phyloP scores from a whole-genome alignment of 1,140 invertebrate species.

The Pantala flavescens region DNA sequence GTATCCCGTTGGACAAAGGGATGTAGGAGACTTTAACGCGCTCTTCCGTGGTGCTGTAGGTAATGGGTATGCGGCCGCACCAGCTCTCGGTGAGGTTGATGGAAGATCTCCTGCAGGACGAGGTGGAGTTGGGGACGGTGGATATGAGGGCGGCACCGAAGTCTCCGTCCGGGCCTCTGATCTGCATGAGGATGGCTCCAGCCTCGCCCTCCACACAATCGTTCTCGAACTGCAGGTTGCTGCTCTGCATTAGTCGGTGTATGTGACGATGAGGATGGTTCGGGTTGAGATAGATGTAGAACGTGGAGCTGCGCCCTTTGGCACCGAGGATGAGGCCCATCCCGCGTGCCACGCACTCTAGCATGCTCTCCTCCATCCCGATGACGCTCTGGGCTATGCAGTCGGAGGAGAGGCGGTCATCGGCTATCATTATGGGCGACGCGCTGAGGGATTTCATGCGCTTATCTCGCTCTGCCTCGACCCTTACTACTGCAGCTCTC shows the following conservation, averaged over 20 bases:
- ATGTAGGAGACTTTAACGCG: neutral
- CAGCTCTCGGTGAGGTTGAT: neutral
- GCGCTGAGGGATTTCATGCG: conserved; percentile 31
- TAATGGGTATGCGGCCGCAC: conserved; percentile 11
- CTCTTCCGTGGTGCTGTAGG: neutral
- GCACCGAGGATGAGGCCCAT: conserved; percentile 44
- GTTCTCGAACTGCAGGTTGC: neutral
- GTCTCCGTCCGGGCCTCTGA: conserved; percentile 14
- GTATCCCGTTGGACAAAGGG: neutral
- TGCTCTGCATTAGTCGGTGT: neutral
- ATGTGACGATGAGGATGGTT: neutral
- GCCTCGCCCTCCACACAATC: neutral
- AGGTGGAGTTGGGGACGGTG: neutral
- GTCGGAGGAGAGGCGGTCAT: conserved; percentile 26
- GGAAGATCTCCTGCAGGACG: neutral
- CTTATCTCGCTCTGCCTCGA: conserved; percentile 13
- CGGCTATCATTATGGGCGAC: conserved; percentile 27
- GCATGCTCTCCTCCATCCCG: neutral
- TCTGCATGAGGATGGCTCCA: neutral
- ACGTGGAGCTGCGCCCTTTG: conserved; percentile 37
- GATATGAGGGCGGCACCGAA: neutral
- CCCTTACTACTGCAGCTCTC: conserved; percentile 31
- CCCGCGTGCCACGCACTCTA: conserved; percentile 40
- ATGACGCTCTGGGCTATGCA: neutral
- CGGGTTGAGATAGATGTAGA: conserved; percentile 35